Evolutionary conservation across 2,888 invertebrate species (phyloP).

Genomic region (Oligia latruncula): DNA sequence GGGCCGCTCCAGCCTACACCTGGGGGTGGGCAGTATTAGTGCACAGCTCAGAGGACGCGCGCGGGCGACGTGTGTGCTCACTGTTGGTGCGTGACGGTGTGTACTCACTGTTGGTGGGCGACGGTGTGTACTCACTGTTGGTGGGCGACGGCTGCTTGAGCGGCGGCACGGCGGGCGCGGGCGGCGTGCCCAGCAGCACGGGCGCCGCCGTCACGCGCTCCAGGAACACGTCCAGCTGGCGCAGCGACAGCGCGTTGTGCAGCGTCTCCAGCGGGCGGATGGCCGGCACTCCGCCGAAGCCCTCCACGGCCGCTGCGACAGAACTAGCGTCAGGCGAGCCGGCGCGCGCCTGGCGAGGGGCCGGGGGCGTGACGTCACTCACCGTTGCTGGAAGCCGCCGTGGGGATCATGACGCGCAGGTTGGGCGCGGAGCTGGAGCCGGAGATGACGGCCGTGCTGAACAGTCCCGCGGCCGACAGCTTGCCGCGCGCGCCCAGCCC

Average conservation of each 20-base stretch:
- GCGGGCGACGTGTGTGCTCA: neutral
- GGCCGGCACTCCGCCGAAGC: constrained; percentile 97
- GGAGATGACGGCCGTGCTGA: constrained; percentile 98
- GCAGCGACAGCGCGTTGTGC: constrained; percentile 98
- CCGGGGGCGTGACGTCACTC: constrained; percentile 76
- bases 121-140: constrained; percentile 76
- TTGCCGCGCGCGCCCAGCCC: constrained; percentile 91
- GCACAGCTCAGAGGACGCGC: neutral
- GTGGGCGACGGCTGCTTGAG: constrained; percentile 83
- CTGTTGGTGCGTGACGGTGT: neutral
- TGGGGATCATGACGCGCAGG: constrained; percentile 96
- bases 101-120: neutral
- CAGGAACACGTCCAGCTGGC: constrained; percentile 97
- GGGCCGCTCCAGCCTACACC: constrained; percentile 95
- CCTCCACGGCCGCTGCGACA: constrained; percentile 92
- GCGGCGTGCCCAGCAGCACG: constrained; percentile 92
- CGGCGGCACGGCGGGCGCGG: constrained; percentile 89
- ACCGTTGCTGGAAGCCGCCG: constrained; percentile 94
- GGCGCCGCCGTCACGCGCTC: constrained; percentile 95
- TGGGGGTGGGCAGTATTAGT: constrained; percentile 52
- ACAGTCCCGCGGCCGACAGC: constrained; percentile 95
- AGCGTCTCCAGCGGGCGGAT: constrained; percentile 99
- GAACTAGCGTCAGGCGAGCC: constrained; percentile 18
- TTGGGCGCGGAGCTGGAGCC: constrained; percentile 98
- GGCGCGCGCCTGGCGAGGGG: neutral